Base-by-base conservation (phyloP, 2,797 vertebrate species). In the Chaenodraco wilsoni region DNA sequence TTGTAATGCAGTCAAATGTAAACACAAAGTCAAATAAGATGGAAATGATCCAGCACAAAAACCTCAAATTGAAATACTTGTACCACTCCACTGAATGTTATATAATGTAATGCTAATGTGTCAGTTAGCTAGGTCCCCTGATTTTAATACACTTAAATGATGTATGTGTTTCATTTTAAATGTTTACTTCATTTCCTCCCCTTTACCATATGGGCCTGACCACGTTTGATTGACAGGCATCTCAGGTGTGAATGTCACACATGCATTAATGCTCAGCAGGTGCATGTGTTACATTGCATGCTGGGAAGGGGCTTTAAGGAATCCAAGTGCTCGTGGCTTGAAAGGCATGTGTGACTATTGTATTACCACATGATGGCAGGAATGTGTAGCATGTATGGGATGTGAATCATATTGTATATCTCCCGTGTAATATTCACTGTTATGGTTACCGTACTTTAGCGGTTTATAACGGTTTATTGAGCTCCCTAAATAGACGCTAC, bases 321-420 rank as follows among this genome's bases (percentile, higher is more conserved):
- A 84, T 65, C 16, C 55, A 52, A 72, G 57, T 14, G 31, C 59
- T 73, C 41, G 10, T 15, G 68, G 62, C 37, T 13, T 15, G 31
- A 69, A 55, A 74, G 57, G 67, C 74, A 69, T 84, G 62, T 72
- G 70, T 75, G 63, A 31, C 73, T 80, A 65, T 86, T 84, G 48
- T 69, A 40, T 86, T 80, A 74, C 68, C 45, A 62, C 66, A 72
- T 65, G 78, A 84, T 56, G 72, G 61, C 51, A 83, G 78, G 76
- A 89, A 89, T 89, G 82, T 69, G 65, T 43, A 58, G 37, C 56
- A 72, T 69, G 78, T 41, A 16, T 4, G 19, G 65, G 72, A 69
- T 65, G 61, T 70, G 72, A 69, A 64, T 17, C 43, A 61, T 63
- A 59, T 46, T 49, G 50, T 84, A 71, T 74, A 72, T 75, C 70